Evolutionary conservation across 2,113 vertebrate genomes (phyloP), one percentile per base, ranked within the genome.

Genomic region (Nerophis lumbriciformis): DNA sequence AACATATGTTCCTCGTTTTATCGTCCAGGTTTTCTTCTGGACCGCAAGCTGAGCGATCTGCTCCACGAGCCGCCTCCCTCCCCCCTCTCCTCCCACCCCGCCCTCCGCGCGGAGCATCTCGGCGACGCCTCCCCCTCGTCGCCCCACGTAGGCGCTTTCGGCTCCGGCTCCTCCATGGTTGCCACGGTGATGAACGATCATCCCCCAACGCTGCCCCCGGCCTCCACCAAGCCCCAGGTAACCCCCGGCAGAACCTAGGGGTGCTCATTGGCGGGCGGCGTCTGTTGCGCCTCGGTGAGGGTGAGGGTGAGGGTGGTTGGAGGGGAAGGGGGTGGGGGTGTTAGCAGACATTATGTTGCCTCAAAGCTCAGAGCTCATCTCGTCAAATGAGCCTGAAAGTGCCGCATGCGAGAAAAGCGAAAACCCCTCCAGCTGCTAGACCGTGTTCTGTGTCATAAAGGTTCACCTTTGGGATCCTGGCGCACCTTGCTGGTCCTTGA

Each of bases 181-280:
- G 82, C 88, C 61, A 89, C 84, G 15, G 90, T 81, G 76, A 93
- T 86, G 68, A 91, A 89, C 0, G 92, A 95, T 77, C 93, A 94
- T 78, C 90, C 92, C 76, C 89, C 92, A 65, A 88, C 91, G 45
- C 81, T 91, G 73, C 88, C 92, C 15, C 88, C 90, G 48, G 89
- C 92, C n/a, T 92, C 94, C 59, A 90, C 90, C 70, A 88, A 87
- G 77, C 84, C 91, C 56, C 92, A 93, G 94, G 93, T 94, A 93
- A 86, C 86, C 69, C 62, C 59, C 42, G 9, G 21, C 36, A 16
- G 13, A 58, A 61, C 61, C 64, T 50, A 28, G 51, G 47, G 67
- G 58, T 51, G 59, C 76, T 79, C 76, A 68, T 82, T 83, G 72
- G 66, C 28, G 75, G 74, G 68, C 71, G 49, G 59, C 56, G 57